Percentiles rank a stretch among this genome's conserved stretches.
Conservation (phyloP, 2,888 invertebrate species). For the Dugesia japonica region DNA sequence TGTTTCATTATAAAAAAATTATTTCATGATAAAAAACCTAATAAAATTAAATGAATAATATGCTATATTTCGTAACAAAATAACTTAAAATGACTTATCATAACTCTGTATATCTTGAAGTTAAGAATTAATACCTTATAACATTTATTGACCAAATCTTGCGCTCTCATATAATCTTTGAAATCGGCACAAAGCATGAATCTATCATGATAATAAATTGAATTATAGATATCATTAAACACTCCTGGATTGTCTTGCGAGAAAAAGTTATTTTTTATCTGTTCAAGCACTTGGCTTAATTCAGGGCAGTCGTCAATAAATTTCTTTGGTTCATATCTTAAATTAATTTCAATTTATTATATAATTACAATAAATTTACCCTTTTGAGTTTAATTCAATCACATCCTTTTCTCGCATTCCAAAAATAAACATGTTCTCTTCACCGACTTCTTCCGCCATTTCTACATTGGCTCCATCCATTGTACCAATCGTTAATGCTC, state of each 20-base stretch:
- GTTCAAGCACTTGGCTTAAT: slow-evolving; percentile 79
- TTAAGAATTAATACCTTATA: slow-evolving; percentile 75
- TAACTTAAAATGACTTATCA: too few relatives aligned
- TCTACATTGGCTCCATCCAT: slow-evolving; percentile 98
- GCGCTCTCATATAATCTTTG: slow-evolving; percentile 76
- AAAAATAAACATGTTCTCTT: slow-evolving; percentile 90
- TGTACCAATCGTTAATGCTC: slow-evolving; percentile 92
- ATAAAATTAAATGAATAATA: too few relatives aligned
- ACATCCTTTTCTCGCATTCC: slow-evolving; percentile 52
- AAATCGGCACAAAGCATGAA: slow-evolving; percentile 85
- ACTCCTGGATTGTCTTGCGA: slow-evolving; percentile 72
- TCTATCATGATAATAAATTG: slow-evolving; percentile 69
- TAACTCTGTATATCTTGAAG: too few relatives aligned
- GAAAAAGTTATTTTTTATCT: slow-evolving; percentile 81
- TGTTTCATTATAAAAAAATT: too few relatives aligned
- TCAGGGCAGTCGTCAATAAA: slow-evolving; percentile 79
- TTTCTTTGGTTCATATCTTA: slow-evolving; percentile 75
- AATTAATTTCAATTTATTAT: not conserved
- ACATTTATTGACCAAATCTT: slow-evolving; percentile 67
- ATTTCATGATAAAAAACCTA: too few relatives aligned
- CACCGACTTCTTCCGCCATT: slow-evolving; percentile 83
- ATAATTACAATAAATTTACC: not conserved
- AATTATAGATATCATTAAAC: slow-evolving; percentile 74
- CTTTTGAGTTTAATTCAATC: slow-evolving; percentile 51
- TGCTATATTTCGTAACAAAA: too few relatives aligned